Evolutionary conservation across 1,140 invertebrate genomes (phyloP).

Genomic region (Pseudomyrmex flavicornis): DNA sequence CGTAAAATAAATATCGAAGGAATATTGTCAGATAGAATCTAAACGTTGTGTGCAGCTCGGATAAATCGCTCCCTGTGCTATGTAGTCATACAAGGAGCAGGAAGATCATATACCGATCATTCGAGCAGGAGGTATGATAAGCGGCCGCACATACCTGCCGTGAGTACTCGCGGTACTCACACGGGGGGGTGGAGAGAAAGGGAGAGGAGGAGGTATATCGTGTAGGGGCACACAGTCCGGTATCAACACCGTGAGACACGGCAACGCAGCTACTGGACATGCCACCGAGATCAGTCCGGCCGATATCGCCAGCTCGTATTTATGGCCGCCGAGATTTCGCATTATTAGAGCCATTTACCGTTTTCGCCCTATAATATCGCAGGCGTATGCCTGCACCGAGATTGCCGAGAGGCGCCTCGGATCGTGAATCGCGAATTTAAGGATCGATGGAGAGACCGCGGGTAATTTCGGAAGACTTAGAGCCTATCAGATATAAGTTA

Average conservation of each 20-base stretch:
- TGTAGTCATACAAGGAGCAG: conserved; percentile 68
- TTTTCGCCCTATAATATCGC: conserved; percentile 79
- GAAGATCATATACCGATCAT: conserved; percentile 69
- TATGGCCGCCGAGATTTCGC: conserved; percentile 82
- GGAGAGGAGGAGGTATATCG: conserved; percentile 33
- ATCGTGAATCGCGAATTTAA: conserved; percentile 67
- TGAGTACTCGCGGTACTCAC: conserved; percentile 72
- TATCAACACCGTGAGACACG: conserved; percentile 83
- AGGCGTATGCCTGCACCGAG: conserved; percentile 51
- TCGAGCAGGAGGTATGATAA: conserved; percentile 65
- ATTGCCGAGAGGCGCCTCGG: conserved; percentile 56
- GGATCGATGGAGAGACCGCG: conserved; percentile 43
- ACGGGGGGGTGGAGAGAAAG: neutral
- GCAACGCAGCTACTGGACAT: conserved; percentile 82
- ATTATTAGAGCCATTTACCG: conserved; percentile 83
- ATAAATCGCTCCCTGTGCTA: conserved; percentile 27
- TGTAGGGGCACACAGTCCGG: conserved; percentile 62
- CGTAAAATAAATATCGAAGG: neutral
- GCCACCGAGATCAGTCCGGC: conserved; percentile 79
- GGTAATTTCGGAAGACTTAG: conserved; percentile 60
- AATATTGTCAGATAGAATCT: conserved; percentile 21
- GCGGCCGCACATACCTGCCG: conserved; percentile 74
- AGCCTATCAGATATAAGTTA: conserved; percentile 59
- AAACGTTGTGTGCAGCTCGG: neutral
- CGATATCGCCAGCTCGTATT: conserved; percentile 81